Conservation (phyloP, 2,888 invertebrate genomes). For the Neoaliturus tenellus region DNA sequence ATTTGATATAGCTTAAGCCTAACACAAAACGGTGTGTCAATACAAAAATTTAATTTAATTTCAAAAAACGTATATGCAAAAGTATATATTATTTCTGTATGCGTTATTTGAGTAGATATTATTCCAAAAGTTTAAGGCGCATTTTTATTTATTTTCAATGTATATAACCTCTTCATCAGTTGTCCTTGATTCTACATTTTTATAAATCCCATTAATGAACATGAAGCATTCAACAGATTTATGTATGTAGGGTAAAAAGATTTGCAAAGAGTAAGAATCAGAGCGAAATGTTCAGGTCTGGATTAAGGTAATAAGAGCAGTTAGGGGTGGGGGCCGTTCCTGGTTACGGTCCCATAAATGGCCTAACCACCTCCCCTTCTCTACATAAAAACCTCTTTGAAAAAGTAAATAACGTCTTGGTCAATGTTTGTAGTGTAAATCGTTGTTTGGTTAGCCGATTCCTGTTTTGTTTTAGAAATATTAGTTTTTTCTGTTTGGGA, state of each 20-base stretch:
- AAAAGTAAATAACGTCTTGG: slow-evolving; percentile 2
- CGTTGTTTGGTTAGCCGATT: not conserved
- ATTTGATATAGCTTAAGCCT: too few relatives aligned
- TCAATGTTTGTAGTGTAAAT: not conserved
- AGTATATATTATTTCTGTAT: too few relatives aligned
- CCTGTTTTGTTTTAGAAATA: too few relatives aligned
- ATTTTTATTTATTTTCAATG: too few relatives aligned
- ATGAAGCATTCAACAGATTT: not conserved
- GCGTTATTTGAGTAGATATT: too few relatives aligned
- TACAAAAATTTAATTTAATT: too few relatives aligned
- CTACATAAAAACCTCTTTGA: slow-evolving; percentile 11
- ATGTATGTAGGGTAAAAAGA: not conserved
- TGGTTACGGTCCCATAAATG: slow-evolving; percentile 19
- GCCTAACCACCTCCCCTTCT: not conserved
- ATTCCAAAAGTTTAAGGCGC: too few relatives aligned
- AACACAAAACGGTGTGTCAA: too few relatives aligned
- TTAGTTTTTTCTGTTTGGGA: not conserved
- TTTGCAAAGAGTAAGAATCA: slow-evolving; percentile 4
- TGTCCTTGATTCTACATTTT: too few relatives aligned
- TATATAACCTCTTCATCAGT: too few relatives aligned
- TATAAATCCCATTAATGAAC: too few relatives aligned
- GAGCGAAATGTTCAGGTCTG: slow-evolving; percentile 14
- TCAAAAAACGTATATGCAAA: too few relatives aligned
- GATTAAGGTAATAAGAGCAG: slow-evolving; percentile 18
- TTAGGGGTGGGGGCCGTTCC: not conserved